Conservation (phyloP, 2,113 vertebrate species). For the Geococcyx californianus region DNA sequence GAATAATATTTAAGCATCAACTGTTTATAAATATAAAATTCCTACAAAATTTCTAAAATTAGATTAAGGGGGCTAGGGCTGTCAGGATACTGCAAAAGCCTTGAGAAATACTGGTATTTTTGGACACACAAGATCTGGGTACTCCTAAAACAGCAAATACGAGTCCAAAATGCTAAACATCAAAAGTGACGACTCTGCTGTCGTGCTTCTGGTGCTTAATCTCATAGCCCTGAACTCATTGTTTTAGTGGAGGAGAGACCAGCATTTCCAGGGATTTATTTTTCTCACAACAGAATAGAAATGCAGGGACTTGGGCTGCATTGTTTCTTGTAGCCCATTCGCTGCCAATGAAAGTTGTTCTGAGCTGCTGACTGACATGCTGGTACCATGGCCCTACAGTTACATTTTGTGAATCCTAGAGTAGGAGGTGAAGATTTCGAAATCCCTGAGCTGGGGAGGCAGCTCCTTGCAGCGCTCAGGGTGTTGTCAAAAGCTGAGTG, state of each 20-base stretch:
- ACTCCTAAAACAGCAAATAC: not conserved
- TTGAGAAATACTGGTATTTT: constrained; percentile 34
- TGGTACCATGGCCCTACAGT: not conserved
- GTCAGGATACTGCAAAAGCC: constrained; percentile 25
- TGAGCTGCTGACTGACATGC: not conserved
- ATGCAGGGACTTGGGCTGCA: accelerated
- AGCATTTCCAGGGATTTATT: not conserved
- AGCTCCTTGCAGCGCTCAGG: not conserved
- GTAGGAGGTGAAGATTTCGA: not conserved
- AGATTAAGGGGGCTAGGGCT: constrained; percentile 23
- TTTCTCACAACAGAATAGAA: not conserved
- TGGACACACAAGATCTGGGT: not conserved
- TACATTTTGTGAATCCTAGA: not conserved
- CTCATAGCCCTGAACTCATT: not conserved
- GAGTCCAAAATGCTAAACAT: not conserved
- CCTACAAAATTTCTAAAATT: constrained; percentile 55
- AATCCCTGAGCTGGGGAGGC: not conserved
- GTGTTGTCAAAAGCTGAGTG: not conserved
- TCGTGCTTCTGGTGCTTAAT: not conserved
- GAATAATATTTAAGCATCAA: constrained; percentile 60
- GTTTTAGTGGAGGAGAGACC: not conserved
- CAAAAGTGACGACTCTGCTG: not conserved
- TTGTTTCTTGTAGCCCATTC: accelerated
- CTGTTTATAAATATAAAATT: constrained; percentile 57
- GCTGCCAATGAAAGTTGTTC: not conserved